Base-by-base conservation (phyloP, 2,888 invertebrate species). In the Smittia aterrima region DNA sequence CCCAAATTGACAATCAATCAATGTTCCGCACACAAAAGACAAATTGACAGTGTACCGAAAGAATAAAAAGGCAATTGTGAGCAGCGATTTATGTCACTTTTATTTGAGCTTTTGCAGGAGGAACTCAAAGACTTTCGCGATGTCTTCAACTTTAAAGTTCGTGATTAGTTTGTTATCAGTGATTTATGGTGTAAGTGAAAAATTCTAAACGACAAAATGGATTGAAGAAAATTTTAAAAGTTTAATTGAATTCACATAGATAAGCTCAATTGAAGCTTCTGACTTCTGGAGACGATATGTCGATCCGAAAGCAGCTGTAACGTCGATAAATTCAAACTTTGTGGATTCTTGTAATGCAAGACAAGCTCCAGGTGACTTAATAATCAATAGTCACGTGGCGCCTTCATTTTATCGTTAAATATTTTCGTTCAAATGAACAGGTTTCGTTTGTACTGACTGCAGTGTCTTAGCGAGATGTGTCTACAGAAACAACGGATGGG, bases 391-490 rank as follows among this genome's bases (percentile, higher is more conserved):
- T 64, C 64, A 64, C 20, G 25, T 27, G 64, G 4, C 18, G 4
- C 58, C 16, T n/a, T 58, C 22, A 47, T 47, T 47, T 38, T 38
- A 38, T 38, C 47, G 16, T 16, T 22, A 38, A 38, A 7, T 38
- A 38, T 38, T 38, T 38, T 38, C 38, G 38, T 7, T 22, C 22
- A n/a, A 32, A 47, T n/a, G 11, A 47, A 47, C 47, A 0, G 83
- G 83, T 1, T 76, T 81, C 24, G 82, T 83, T 32, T 83, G 83
- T 66, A 81, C 82, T 22, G 81, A 81, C 1, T 83, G 83, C 70
- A 80, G 81, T 24, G 75, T 82, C 18, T 75, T 83, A 41, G 80
- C 82, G 40, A 82, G 81, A 9, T 83, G 83, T 75, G 80, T 83
- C 0, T 79, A 79, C 38, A 79, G 81, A 38, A 79, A 80, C 13